Evolutionary conservation across 2,888 invertebrate species (phyloP).

Genomic region (Tetragnatha montana): DNA sequence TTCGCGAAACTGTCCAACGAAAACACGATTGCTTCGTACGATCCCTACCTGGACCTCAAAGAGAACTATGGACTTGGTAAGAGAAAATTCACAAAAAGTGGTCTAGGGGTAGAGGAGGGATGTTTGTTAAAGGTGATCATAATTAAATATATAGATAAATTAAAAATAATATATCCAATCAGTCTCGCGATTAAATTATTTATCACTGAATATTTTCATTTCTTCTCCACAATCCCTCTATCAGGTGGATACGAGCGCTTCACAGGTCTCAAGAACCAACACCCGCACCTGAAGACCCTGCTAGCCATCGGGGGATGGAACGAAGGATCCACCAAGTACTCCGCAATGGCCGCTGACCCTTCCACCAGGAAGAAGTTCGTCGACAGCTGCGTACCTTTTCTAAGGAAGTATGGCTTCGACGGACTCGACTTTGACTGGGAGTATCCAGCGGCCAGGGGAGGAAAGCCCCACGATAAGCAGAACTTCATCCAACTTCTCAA

Average conservation of each 20-base stretch:
- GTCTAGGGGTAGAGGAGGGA: too few relatives aligned
- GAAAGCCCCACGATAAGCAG: conserved; percentile 68
- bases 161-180: too few relatives aligned
- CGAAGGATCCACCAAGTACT: conserved; percentile 72
- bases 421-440: conserved; percentile 78
- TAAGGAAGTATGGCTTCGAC: conserved; percentile 76
- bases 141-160: too few relatives aligned
- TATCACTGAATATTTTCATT: too few relatives aligned
- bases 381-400: conserved; percentile 82
- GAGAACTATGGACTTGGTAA: conserved; percentile 70
- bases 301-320: conserved; percentile 83
- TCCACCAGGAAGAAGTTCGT: conserved; percentile 79
- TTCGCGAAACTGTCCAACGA: conserved; percentile 71
- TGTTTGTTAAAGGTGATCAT: too few relatives aligned
- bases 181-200: too few relatives aligned
- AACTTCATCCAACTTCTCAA: conserved; percentile 69
- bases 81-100: too few relatives aligned
- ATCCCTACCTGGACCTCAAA: conserved; percentile 69
- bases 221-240: conserved; percentile 1
- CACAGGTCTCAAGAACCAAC: conserved; percentile 68
- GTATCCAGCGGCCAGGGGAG: conserved; percentile 75
- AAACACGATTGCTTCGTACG: conserved; percentile 69
- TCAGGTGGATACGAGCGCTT: conserved; percentile 72
- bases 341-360: conserved; percentile 76
- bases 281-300: conserved; percentile 70